A percentile compares a stretch with the other conserved stretches of the same genome.
phyloP scores from a whole-genome alignment of 2,113 vertebrate species.

The Donacobius atricapilla region DNA sequence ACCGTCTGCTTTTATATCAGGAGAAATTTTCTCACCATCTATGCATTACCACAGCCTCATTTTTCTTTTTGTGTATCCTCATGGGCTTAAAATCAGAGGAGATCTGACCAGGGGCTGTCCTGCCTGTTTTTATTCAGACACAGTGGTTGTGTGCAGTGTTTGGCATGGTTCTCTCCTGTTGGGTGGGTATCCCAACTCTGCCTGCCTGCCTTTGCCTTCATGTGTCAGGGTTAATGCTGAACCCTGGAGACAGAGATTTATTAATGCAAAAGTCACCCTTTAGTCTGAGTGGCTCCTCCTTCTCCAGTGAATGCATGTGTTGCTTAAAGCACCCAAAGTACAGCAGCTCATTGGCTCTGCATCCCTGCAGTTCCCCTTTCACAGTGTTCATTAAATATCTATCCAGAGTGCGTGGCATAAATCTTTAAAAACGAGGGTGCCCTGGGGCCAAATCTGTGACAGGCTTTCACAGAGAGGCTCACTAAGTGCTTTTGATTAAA shows the following conservation, averaged over 20 bases:
- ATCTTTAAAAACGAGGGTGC: background rate
- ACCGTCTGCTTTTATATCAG: background rate
- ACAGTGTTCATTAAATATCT: background rate
- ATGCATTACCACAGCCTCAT: background rate
- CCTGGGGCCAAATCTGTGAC: background rate
- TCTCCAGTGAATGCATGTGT: background rate
- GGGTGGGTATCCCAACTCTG: rapidly evolving
- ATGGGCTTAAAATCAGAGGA: background rate
- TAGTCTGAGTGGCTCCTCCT: background rate
- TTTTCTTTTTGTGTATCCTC: background rate
- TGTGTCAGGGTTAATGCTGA: background rate
- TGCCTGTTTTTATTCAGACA: background rate
- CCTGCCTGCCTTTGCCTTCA: background rate
- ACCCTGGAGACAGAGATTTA: background rate
- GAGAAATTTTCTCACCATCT: background rate
- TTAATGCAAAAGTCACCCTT: background rate
- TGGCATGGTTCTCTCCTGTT: rapidly evolving
- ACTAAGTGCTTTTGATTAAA: background rate
- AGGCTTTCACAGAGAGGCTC: background rate
- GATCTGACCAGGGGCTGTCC: too few species aligned
- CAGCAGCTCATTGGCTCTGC: background rate
- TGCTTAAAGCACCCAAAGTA: background rate
- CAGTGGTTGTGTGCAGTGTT: background rate
- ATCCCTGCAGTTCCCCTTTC: background rate
- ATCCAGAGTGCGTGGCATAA: background rate